phyloP scores from a whole-genome alignment of 1,140 invertebrate species.

The Tetranychus cinnabarinus region DNA sequence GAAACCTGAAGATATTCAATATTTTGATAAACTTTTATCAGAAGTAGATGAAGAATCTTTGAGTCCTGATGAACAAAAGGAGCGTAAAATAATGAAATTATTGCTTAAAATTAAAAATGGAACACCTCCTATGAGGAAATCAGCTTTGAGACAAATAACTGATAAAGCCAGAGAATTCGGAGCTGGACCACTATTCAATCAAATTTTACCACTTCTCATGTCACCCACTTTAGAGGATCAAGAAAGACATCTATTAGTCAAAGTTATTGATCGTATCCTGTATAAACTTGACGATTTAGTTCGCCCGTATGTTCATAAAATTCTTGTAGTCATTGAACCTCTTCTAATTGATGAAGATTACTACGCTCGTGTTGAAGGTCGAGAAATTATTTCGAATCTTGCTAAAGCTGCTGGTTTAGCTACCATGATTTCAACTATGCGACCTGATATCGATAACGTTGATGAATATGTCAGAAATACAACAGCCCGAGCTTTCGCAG shows the following conservation, averaged over 20 bases:
- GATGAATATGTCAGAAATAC: constrained; percentile 99
- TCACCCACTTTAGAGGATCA: constrained; percentile 97
- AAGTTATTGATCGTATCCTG: constrained; percentile 93
- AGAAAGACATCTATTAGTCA: constrained; percentile 94
- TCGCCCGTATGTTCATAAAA: constrained; percentile 97
- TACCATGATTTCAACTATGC: constrained; percentile 99
- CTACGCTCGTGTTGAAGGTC: constrained; percentile 93
- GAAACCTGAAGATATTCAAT: constrained; percentile 98
- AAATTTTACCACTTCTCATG: constrained; percentile 94
- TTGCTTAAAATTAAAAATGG: constrained; percentile 98
- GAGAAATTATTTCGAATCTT: constrained; percentile 98
- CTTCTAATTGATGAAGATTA: constrained; percentile 98
- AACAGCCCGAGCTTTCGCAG: constrained; percentile 93
- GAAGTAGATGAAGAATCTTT: constrained; percentile 93
- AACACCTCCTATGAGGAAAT: constrained; percentile 96
- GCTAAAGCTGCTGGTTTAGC: constrained; percentile 98
- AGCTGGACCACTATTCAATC: constrained; percentile 92
- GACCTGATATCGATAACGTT: constrained; percentile 99
- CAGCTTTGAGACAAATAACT: constrained; percentile 86
- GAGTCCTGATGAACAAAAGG: constrained; percentile 88
- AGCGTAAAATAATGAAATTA: constrained; percentile 96
- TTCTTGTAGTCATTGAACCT: constrained; percentile 96
- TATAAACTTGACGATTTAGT: constrained; percentile 98
- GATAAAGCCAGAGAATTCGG: constrained; percentile 96
- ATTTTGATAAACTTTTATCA: constrained; percentile 92